Evolutionary conservation across 1,140 invertebrate genomes (phyloP).

Genomic region (Gryon sp.): DNA sequence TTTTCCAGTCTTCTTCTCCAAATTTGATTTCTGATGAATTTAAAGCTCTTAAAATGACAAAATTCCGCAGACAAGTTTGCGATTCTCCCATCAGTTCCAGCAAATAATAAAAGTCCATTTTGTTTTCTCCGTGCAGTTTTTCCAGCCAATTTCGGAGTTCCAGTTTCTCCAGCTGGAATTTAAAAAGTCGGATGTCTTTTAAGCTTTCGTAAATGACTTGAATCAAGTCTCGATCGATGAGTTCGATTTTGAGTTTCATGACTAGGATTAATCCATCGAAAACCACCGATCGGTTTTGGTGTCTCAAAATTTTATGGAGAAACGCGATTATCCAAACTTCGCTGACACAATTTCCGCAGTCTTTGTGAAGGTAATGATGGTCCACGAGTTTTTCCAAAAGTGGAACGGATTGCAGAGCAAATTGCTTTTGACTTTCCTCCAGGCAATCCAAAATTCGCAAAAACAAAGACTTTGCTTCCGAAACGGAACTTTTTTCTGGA

Average conservation of each 20-base stretch:
- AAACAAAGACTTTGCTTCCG: slow-evolving; percentile 9
- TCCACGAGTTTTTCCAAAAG: slow-evolving; percentile 6
- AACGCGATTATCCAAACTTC: slow-evolving; percentile 9
- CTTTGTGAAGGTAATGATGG: neutral
- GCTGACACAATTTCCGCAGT: slow-evolving; percentile 27
- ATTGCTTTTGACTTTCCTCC: slow-evolving; percentile 46
- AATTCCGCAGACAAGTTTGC: too few relatives aligned
- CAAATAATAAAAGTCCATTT: too few relatives aligned
- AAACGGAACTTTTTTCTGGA: neutral
- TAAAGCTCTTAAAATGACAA: too few relatives aligned
- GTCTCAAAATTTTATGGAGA: slow-evolving; percentile 13
- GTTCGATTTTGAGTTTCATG: neutral
- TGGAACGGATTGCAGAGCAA: slow-evolving; percentile 18
- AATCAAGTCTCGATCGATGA: slow-evolving; percentile 8
- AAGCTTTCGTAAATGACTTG: slow-evolving; percentile 6
- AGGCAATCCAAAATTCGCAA: slow-evolving; percentile 25
- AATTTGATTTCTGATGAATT: too few relatives aligned
- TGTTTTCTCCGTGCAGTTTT: too few relatives aligned
- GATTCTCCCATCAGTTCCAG: too few relatives aligned
- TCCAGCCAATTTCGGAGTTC: neutral
- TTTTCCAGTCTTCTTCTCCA: too few relatives aligned
- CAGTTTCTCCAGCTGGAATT: neutral
- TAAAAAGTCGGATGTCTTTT: slow-evolving; percentile 22
- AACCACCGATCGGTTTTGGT: slow-evolving; percentile 27
- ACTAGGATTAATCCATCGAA: slow-evolving; percentile 11